These are phyloP conservation scores for Macrophya alboannulata DNA, from an alignment of 2,888 invertebrate genomes.

Conservation along the genomic window DNA sequence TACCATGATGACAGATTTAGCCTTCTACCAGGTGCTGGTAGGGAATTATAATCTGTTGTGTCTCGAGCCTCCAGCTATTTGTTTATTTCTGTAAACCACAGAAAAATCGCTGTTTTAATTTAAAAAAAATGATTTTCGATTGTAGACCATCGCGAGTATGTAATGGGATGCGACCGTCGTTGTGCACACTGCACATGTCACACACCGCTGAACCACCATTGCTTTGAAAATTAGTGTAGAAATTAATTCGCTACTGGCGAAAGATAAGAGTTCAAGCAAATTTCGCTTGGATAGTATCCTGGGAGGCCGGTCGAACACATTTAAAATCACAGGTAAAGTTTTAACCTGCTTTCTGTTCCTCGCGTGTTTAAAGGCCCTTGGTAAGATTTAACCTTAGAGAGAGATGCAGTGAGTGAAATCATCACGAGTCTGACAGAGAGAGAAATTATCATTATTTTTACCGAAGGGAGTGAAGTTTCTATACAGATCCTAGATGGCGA, in stretches of 20 bases:
- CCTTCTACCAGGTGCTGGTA: background rate
- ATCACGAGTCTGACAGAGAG: background rate
- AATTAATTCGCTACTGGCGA: background rate
- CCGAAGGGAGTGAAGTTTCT: background rate
- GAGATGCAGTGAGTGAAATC: background rate
- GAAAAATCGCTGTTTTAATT: background rate
- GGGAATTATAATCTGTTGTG: background rate
- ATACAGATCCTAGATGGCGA: background rate
- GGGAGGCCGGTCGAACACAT: background rate
- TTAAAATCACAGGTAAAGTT: background rate
- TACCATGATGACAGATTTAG: slow-evolving; percentile 79
- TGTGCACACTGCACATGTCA: slow-evolving; percentile 11
- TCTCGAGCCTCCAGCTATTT: background rate
- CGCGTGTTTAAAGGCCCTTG: background rate
- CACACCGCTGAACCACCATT: background rate
- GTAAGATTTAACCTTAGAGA: background rate
- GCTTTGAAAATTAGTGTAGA: background rate
- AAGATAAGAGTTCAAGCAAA: background rate
- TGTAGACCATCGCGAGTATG: slow-evolving; percentile 2
- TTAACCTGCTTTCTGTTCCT: background rate
- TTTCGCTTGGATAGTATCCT: background rate
- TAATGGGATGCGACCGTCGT: slow-evolving; percentile 1
- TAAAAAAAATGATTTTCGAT: background rate
- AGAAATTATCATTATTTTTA: background rate
- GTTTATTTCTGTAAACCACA: slow-evolving; percentile 35